Base-by-base conservation (phyloP, 2,113 vertebrate genomes). In the Larimichthys polyactis region DNA sequence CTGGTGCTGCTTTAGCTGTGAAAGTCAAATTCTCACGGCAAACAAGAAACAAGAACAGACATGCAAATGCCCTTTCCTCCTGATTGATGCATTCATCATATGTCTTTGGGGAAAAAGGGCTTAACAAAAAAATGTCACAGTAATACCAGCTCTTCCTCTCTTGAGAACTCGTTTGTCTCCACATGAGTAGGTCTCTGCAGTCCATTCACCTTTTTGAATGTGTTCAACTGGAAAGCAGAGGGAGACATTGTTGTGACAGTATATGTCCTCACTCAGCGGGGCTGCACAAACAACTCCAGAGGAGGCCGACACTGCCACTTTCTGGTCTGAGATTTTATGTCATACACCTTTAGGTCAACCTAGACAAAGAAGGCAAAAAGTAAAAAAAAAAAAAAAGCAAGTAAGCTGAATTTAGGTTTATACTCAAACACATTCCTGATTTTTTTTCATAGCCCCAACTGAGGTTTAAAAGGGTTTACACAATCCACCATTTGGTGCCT, bases 261-360 rank as follows among this genome's bases (percentile, higher is more conserved):
- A 43, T 78, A 57, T 59, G 57, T 77, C 40, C 48, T 74, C 69
- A n/a, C 73, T 75, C 80, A 74, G 76, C 87, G 51, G 57, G 71
- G 27, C 10, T 29, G 59, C 54, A 43, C 27, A 29, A 4, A 19
- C 48, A 81, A 1, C 62, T 48, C 29, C 60, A 58, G n/a, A 63
- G 48, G 72, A 62, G 71, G 64, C 29, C 64, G 48, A 81, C 20
- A 54, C 20, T 43, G 44, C 9, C 64, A 64, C 79, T 58, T 40
- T 63, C 22, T 70, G 69, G 51, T 19, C 66, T 36, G 11, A 49
- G 55, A 54, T 3, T 48, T 57, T 11, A 69, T 54, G 64, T 51
- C 48, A 43, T 29, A 54, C 43, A 74, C 17, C 71, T 55, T 48
- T 27, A 24, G 16, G 17, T 2, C 60, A 63, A 58, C 11, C 19